Evolutionary conservation across 2,113 vertebrate species (phyloP), one percentile per base, ranked within the genome.

Genomic region (Pterocles burchelli): DNA sequence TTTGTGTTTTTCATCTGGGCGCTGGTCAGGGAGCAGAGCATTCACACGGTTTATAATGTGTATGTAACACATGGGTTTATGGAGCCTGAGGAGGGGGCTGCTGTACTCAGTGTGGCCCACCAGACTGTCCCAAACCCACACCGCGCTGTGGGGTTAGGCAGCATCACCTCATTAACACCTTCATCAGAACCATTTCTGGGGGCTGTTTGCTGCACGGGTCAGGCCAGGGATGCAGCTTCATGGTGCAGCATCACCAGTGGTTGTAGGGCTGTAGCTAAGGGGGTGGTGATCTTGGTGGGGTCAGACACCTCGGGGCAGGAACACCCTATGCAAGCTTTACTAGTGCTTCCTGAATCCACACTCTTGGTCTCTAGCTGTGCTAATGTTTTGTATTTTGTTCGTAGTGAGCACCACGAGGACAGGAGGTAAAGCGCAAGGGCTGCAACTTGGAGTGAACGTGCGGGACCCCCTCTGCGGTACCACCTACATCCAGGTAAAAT

Each of bases 181-280:
- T 57, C 63, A 25, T 8, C 33, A 55, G 57, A 36, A 38, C 55
- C 14, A 0, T 14, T 26, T 49, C 6, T 14, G 26, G 48, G 66
- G 38, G 41, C 26, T 36, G 1, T 41, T 86, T 55, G 36, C 41
- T 8, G 26, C 16, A 4, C 0, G 9, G 21, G 14, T 62, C 15
- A 11, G 34, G 29, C 41, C 41, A 17, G 34, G 33, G 55, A 18
- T 57, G 43, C 4, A 2, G 41, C 38, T 57, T 46, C 16, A 17
- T 5, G 34, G 54, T 1, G 0, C 38, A n/a, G 31, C 43, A 4
- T 11, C 71, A 46, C 12, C 5, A 33, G 6, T 1, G n/a, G 57
- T 17, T 20, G 46, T 17, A 16, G 26, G 66, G 58, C 25, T 0
- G 2, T 12, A 72, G 59, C 51, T 65, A 58, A 38, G 46, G 55